A percentile compares a stretch with the other conserved stretches of the same genome.
These are phyloP conservation scores for Acanthococcus lagerstroemiae DNA, from an alignment of 2,888 invertebrate species.

Conservation along the genomic window DNA sequence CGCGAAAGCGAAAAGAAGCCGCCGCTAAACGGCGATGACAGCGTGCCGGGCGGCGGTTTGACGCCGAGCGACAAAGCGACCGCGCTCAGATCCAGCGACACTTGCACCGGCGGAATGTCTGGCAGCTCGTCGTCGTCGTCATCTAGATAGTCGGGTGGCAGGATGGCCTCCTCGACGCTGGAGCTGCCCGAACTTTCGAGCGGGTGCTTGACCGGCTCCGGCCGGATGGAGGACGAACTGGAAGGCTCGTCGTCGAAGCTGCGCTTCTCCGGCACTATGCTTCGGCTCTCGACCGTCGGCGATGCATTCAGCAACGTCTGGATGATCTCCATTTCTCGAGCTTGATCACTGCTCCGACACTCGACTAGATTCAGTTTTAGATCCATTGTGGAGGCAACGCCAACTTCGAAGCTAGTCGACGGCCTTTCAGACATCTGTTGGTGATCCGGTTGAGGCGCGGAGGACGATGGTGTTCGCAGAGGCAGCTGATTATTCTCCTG, in stretches of 20 bases:
- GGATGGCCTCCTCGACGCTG: slow-evolving; percentile 73
- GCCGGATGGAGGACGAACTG: slow-evolving; percentile 33
- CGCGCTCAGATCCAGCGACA: background rate
- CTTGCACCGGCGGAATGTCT: background rate
- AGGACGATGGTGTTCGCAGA: no score
- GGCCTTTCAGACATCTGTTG: background rate
- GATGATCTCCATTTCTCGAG: slow-evolving; percentile 10
- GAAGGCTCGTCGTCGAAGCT: slow-evolving; percentile 39
- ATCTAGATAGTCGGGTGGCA: slow-evolving; percentile 54
- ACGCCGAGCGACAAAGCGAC: slow-evolving; percentile 19
- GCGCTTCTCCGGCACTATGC: slow-evolving; percentile 35
- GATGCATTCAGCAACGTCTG: slow-evolving; percentile 1
- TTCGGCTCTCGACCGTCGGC: background rate
- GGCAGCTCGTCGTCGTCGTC: slow-evolving; percentile 46
- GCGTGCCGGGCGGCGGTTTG: slow-evolving; percentile 5
- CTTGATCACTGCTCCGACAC: no score
- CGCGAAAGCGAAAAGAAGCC: slow-evolving; percentile 65
- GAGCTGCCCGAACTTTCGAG: slow-evolving; percentile 77
- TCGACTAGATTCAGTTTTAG: background rate
- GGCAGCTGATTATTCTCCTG: no score
- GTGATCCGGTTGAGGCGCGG: background rate
- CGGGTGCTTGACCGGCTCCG: slow-evolving; percentile 47
- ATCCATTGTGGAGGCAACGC: background rate
- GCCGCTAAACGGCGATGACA: slow-evolving; percentile 35
- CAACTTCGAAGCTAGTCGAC: background rate